A percentile compares a stretch with the other conserved stretches of the same genome.
Evolutionary conservation across 2,113 vertebrate species (phyloP).

Genomic region (Chaenocephalus aceratus): DNA sequence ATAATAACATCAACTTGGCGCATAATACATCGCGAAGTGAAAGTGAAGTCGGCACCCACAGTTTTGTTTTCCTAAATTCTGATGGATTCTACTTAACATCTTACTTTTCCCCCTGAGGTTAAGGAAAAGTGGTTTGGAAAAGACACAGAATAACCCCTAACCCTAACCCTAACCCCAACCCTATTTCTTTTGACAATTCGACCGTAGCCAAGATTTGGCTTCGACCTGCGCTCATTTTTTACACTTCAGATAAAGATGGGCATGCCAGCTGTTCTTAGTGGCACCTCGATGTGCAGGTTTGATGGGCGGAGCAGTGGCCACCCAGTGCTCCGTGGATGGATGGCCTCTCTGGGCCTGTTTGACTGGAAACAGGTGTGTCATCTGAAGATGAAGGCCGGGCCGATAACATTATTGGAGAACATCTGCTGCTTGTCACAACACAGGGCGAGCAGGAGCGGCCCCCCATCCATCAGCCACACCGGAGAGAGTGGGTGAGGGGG

Average conservation of each 20-base stretch:
- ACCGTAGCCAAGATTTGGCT: not conserved
- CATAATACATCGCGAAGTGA: no score
- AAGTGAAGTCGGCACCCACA: no score
- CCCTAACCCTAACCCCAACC: no score
- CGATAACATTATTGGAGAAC: slow-evolving; percentile 88
- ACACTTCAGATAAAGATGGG: not conserved
- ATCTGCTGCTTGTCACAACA: slow-evolving; percentile 88
- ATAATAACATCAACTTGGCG: no score
- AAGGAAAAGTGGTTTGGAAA: no score
- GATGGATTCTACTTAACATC: no score
- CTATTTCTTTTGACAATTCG: no score
- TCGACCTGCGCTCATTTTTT: not conserved
- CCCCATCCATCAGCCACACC: slow-evolving; percentile 81
- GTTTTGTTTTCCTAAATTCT: no score
- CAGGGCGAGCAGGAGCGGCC: slow-evolving; percentile 50
- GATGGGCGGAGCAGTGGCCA: slow-evolving; percentile 67
- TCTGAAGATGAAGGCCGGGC: slow-evolving; percentile 81
- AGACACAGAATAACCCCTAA: no score
- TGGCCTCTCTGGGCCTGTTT: slow-evolving; percentile 78
- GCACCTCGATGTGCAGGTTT: slow-evolving; percentile 6
- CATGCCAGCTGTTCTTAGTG: slow-evolving; percentile 12
- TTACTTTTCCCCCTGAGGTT: no score
- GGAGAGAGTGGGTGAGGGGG: slow-evolving; percentile 42
- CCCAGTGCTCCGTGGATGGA: slow-evolving; percentile 78
- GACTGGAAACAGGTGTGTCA: slow-evolving; percentile 86